Percentiles rank a stretch among this genome's conserved stretches.
Evolutionary conservation across 1,140 invertebrate genomes (phyloP).

Genomic region (Nasonia longicornis): DNA sequence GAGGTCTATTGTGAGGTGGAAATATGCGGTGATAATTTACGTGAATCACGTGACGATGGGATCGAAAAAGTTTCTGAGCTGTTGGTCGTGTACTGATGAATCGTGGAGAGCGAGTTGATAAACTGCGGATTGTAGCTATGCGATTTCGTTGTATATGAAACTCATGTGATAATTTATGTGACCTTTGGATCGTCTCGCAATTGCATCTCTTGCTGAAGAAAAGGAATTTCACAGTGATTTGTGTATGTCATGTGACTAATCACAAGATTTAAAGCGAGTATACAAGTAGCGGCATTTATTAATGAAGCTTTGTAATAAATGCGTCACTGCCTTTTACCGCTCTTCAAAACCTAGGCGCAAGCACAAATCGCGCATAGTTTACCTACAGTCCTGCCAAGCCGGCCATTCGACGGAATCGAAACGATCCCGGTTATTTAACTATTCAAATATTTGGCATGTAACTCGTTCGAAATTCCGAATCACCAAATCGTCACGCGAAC

Average conservation of each 20-base stretch:
- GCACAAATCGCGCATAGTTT: background rate
- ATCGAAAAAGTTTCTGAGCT: background rate
- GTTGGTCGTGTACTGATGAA: no score
- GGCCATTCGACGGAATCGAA: background rate
- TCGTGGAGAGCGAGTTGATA: no score
- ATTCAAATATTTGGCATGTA: conserved; percentile 4
- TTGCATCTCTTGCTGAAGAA: no score
- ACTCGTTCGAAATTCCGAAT: background rate
- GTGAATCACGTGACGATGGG: background rate
- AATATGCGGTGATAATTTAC: background rate
- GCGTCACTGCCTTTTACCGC: background rate
- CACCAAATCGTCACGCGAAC: background rate
- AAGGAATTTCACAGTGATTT: no score
- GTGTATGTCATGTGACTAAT: no score
- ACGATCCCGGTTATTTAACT: conserved; percentile 18
- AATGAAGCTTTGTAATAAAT: background rate
- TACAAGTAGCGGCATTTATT: background rate
- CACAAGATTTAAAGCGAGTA: background rate
- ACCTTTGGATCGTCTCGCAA: no score
- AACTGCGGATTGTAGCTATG: no score
- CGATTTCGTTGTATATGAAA: no score
- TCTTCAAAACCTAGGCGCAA: background rate
- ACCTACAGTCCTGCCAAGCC: background rate
- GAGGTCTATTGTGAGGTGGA: conserved; percentile 3
- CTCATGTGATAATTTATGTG: no score